Evolutionary conservation across 2,888 invertebrate genomes (phyloP).

Genomic region (Scaeva pyrastri): DNA sequence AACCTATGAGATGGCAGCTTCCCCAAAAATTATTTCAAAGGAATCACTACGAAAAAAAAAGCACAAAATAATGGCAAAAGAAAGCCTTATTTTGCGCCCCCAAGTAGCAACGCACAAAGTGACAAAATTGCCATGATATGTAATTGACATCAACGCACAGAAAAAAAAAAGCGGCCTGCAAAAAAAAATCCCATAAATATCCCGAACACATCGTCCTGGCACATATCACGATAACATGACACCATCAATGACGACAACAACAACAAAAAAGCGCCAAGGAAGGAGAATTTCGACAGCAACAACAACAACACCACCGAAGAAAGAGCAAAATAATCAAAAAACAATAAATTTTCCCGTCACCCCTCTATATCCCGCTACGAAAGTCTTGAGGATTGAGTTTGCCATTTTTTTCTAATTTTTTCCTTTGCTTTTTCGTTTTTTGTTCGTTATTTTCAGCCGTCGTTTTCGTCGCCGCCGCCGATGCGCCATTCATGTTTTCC

Average conservation of each 20-base stretch:
- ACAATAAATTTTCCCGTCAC: slow-evolving; percentile 54
- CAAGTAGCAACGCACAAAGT: slow-evolving; percentile 33
- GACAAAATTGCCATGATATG: slow-evolving; percentile 67
- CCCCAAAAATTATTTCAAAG: slow-evolving; percentile 19
- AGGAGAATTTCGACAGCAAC: not conserved
- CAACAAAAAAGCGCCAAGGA: not conserved
- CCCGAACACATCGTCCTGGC: slow-evolving; percentile 34
- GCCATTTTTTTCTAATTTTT: not conserved
- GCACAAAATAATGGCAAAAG: not conserved
- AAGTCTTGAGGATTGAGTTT: slow-evolving; percentile 29
- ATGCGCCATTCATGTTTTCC: not conserved
- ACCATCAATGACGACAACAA: slow-evolving; percentile 20
- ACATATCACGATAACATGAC: slow-evolving; percentile 47
- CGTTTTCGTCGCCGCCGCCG: not conserved
- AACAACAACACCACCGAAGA: slow-evolving; percentile 23
- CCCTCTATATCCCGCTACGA: too few relatives aligned
- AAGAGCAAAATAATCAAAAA: slow-evolving; percentile 70
- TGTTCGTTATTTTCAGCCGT: slow-evolving; percentile 2
- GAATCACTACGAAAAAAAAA: slow-evolving; percentile 1
- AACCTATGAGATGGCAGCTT: not conserved
- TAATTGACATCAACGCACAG: slow-evolving; percentile 66
- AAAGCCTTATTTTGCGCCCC: slow-evolving; percentile 47
- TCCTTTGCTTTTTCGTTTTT: not conserved
- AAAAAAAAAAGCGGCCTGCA: slow-evolving; percentile 2
- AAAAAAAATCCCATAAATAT: slow-evolving; percentile 51